Evolutionary conservation across 2,888 invertebrate species (phyloP).

Genomic region (Smittia aterrima): DNA sequence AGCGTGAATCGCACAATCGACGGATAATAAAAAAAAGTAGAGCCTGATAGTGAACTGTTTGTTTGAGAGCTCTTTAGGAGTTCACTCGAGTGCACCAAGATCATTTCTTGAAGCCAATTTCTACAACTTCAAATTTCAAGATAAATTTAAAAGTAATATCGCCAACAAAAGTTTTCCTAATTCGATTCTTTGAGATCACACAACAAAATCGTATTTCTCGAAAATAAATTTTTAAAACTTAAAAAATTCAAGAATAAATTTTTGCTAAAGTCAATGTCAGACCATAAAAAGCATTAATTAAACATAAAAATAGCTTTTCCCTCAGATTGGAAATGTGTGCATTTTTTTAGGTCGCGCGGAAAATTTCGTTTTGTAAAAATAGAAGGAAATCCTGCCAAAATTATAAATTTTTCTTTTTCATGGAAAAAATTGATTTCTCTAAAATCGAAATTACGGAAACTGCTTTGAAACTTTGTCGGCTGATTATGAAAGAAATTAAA

Average conservation of each 20-base stretch:
- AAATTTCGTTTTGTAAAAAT: background rate
- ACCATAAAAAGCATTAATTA: background rate
- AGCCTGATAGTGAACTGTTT: conserved; percentile 2
- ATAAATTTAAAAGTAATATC: background rate
- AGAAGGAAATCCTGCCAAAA: conserved; percentile 1
- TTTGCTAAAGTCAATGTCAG: conserved; percentile 4
- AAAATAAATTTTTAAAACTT: no score
- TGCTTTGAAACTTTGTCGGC: background rate
- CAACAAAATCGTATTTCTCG: no score
- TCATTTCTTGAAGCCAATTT: no score
- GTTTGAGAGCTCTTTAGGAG: no score
- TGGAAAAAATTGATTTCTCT: no score
- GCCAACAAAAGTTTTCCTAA: no score
- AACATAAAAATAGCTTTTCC: background rate
- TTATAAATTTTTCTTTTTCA: no score
- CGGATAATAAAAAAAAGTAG: background rate
- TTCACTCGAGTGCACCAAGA: no score
- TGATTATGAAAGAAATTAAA: background rate
- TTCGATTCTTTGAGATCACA: no score
- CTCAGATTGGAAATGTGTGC: background rate
- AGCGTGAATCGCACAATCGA: conserved; percentile 23
- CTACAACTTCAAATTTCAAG: no score
- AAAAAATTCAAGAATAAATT: no score
- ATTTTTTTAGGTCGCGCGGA: background rate
- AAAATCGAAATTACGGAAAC: background rate